phyloP scores from a whole-genome alignment of 2,113 vertebrate genomes.

The Platichthys stellatus region DNA sequence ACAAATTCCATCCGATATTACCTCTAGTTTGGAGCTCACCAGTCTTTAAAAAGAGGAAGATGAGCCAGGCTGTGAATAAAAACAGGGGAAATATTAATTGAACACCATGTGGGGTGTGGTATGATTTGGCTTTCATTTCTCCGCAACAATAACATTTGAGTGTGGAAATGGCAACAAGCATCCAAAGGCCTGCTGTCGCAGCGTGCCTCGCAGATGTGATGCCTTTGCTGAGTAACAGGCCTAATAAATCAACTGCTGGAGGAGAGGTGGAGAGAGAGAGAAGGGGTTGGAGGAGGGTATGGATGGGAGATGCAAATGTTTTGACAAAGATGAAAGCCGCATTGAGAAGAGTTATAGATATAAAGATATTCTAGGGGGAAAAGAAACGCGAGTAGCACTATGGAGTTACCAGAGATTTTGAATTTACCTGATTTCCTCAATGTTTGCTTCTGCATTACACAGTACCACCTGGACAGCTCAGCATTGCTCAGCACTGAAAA shows the following conservation, averaged over 20 bases:
- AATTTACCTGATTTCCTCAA: constrained; percentile 7
- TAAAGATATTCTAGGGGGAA: not conserved
- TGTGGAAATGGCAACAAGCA: constrained; percentile 54
- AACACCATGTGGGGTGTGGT: constrained; percentile 26
- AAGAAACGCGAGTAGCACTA: not conserved
- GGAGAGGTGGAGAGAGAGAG: constrained; percentile 21
- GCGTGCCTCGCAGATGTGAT: constrained; percentile 58
- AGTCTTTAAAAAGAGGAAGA: constrained; percentile 36
- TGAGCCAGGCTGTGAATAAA: constrained; percentile 45
- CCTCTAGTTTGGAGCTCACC: constrained; percentile 21
- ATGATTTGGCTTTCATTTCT: constrained; percentile 71
- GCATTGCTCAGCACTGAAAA: constrained; percentile 7
- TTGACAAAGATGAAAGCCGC: constrained; percentile 10
- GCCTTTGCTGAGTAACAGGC: constrained; percentile 64
- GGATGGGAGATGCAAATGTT: constrained; percentile 7
- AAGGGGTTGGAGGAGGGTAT: not conserved
- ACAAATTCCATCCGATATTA: constrained; percentile 41
- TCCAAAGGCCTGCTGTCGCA: constrained; percentile 73
- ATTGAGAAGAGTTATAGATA: constrained; percentile 27
- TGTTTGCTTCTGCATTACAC: not conserved
- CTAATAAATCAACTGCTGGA: constrained; percentile 68
- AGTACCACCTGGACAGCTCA: constrained; percentile 12
- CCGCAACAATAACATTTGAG: constrained; percentile 73
- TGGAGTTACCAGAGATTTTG: constrained; percentile 1
- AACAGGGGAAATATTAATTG: constrained; percentile 30